Conservation (phyloP, 1,140 invertebrate genomes). For the Drosophila bipectinata region DNA sequence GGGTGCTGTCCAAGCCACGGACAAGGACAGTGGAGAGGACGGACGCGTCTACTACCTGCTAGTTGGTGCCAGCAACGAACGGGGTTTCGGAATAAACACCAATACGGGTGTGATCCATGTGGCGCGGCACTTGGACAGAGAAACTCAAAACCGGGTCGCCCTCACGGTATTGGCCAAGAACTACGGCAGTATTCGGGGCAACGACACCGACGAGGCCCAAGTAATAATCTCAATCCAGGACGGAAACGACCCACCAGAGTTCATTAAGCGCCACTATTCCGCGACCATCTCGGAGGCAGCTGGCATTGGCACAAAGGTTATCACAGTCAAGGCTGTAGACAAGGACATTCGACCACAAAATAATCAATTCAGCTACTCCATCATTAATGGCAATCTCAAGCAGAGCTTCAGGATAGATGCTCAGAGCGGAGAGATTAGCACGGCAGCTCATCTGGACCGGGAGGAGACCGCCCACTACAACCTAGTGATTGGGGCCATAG, state of each 20-base stretch:
- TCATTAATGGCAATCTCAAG: slow-evolving; percentile 92
- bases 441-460: slow-evolving; percentile 90
- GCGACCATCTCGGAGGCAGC: slow-evolving; percentile 91
- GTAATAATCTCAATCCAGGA: slow-evolving; percentile 97
- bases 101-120: slow-evolving; percentile 94
- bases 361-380: slow-evolving; percentile 96
- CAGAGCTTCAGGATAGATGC: slow-evolving; percentile 96
- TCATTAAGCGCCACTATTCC: slow-evolving; percentile 90
- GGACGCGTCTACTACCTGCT: slow-evolving; percentile 96
- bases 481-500: slow-evolving; percentile 94
- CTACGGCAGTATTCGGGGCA: slow-evolving; percentile 94
- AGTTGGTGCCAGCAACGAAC: slow-evolving; percentile 96
- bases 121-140: slow-evolving; percentile 92
- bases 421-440: slow-evolving; percentile 92
- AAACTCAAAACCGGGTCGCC: slow-evolving; percentile 95
- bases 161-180: slow-evolving; percentile 98
- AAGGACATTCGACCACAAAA: slow-evolving; percentile 96
- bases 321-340: slow-evolving; percentile 93
- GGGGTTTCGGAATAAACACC: slow-evolving; percentile 94
- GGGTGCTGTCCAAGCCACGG: slow-evolving; percentile 94
- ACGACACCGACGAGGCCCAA: slow-evolving; percentile 97
- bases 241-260: slow-evolving; percentile 97
- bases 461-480: slow-evolving; percentile 91
- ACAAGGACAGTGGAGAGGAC: slow-evolving; percentile 96
- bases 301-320: slow-evolving; percentile 88